Base-by-base conservation (phyloP, 2,113 vertebrate species). In the Chamaetylas fuelleborni region DNA sequence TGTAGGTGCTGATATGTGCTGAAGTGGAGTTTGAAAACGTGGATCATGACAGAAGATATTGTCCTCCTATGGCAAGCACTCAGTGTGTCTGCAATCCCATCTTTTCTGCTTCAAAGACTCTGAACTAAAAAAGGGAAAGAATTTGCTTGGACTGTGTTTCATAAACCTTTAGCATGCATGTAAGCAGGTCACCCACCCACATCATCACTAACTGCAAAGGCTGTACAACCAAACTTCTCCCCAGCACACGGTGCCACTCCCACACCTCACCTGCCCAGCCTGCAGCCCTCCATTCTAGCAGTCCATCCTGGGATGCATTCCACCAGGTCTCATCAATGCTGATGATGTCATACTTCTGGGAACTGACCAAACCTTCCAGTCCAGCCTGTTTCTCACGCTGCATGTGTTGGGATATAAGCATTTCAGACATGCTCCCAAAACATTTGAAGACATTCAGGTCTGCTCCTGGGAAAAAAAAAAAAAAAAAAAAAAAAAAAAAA, bases 21-120 rank as follows among this genome's bases (percentile, higher is more conserved):
- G 33, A 28, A 22, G 23, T 19, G 14, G 24, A 79, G 53, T 34
- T 58, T 82, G n/a, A 62, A 91, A 66, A 64, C 8, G 29, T 18
- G 1, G 8, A 33, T 64, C 2, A 1, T 17, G 25, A 40, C 47
- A 72, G n/a, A 60, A 70, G 15, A 16, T 31, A 14, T 0, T 25
- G 12, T n/a, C 34, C 38, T 82, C 11, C 47, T 79, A 3, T 15
- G 12, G 42, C 16, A 66, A 70, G 60, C 50, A 79, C 16, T 3
- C 3, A 4, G 26, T 6, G 54, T 34, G 8, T 5, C 12, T 47
- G 24, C 29, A 56, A 5, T 31, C 9, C 4, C 14, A 7, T 16
- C n/a, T 33, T 18, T 38, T 61, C 18, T 48, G 24, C n/a, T 56
- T 64, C 56, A 54, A 77, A 56, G 26, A 26, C 25, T 34, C 33